Conservation (phyloP, 2,113 vertebrate species). For the Coryphaenoides rupestris region DNA sequence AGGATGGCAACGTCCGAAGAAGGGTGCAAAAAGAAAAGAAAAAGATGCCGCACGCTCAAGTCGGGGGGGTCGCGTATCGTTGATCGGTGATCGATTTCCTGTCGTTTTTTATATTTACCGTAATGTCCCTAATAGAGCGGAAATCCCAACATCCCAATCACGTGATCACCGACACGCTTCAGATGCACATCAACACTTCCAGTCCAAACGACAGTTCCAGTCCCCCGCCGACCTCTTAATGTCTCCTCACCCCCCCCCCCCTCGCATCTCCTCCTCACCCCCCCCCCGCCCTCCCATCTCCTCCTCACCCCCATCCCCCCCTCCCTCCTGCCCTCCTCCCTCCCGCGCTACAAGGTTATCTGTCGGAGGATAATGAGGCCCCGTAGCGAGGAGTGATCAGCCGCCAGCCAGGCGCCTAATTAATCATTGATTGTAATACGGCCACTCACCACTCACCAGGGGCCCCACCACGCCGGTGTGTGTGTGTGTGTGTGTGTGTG, state of each 20-base stretch:
- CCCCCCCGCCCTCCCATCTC: background rate
- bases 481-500: constrained; percentile 27
- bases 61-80: constrained; percentile 10
- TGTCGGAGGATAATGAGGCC: constrained; percentile 71
- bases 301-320: constrained; percentile 51
- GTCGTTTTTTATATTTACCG: too few species aligned
- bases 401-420: constrained; percentile 72
- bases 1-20: background rate
- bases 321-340: constrained; percentile 56
- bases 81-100: background rate
- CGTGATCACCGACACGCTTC: too few species aligned
- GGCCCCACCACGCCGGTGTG: constrained; percentile 42
- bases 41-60: background rate
- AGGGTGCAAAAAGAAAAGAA: too few species aligned
- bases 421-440: constrained; percentile 80
- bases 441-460: constrained; percentile 66
- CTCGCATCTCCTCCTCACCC: background rate
- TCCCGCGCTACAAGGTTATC: constrained; percentile 76
- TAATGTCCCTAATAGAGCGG: too few species aligned
- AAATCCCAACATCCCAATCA: too few species aligned
- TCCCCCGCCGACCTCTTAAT: too few species aligned
- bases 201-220: too few species aligned
- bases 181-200: too few species aligned
- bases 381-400: constrained; percentile 52
- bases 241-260: too few species aligned